A percentile compares a stretch with the other conserved stretches of the same genome.
Conservation (phyloP, 1,140 invertebrate species). For the Neotoxoptera formosana region DNA sequence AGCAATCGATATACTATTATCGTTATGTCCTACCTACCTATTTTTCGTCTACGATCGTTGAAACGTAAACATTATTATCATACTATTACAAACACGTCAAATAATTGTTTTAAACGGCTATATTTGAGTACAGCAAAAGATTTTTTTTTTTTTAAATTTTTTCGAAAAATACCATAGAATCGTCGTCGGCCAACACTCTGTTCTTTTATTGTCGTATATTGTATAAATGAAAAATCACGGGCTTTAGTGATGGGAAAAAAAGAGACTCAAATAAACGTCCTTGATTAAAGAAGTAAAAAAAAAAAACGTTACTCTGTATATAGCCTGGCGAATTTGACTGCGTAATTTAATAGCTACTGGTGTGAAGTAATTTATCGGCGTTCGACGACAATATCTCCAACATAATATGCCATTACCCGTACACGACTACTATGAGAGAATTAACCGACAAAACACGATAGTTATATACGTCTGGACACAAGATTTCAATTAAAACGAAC, state of each 20-base stretch:
- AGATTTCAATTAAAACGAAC: slow-evolving; percentile 53
- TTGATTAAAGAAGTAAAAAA: neutral
- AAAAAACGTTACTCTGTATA: neutral
- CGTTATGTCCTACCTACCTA: too few species aligned
- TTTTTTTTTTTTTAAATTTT: neutral
- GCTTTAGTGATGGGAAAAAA: neutral
- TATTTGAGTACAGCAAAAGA: neutral
- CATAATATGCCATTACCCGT: neutral
- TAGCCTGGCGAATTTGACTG: neutral
- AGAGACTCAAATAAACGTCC: neutral
- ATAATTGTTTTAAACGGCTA: too few species aligned
- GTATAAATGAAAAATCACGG: neutral
- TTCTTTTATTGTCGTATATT: neutral
- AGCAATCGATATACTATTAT: too few species aligned
- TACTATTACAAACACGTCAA: neutral
- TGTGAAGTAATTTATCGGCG: slow-evolving; percentile 32
- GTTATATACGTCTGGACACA: slow-evolving; percentile 28
- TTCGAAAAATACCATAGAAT: neutral
- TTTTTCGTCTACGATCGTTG: neutral
- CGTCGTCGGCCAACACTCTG: too few species aligned
- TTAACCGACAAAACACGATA: slow-evolving; percentile 30
- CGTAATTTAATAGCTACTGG: slow-evolving; percentile 11
- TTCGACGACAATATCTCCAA: slow-evolving; percentile 1
- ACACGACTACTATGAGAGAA: slow-evolving; percentile 25
- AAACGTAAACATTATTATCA: neutral